Evolutionary conservation across 2,888 invertebrate genomes (phyloP).

Genomic region (Hirtodrosophila alboralis): DNA sequence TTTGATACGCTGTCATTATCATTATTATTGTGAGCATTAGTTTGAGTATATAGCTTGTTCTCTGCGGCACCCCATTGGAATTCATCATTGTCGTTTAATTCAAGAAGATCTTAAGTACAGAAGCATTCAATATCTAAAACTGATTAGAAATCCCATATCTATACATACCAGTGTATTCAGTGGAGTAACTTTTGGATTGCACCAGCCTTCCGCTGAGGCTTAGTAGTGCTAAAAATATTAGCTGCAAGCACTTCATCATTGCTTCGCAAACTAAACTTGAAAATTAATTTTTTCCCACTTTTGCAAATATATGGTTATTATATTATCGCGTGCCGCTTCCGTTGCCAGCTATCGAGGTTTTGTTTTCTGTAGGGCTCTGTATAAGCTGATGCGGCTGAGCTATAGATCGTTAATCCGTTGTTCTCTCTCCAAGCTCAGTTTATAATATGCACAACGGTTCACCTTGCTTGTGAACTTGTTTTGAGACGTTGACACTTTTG

Average conservation of each 20-base stretch:
- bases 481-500: conserved; percentile 41
- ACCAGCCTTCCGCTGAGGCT: conserved; percentile 2
- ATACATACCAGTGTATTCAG: conserved; percentile 66
- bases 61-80: conserved; percentile 74
- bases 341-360: conserved; percentile 37
- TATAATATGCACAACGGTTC: conserved; percentile 24
- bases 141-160: not conserved
- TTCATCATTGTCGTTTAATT: conserved; percentile 74
- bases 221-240: conserved; percentile 30
- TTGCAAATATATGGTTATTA: conserved; percentile 19
- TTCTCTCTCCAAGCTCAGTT: conserved; percentile 22
- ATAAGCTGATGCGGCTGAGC: conserved; percentile 1
- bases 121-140: conserved; percentile 5
- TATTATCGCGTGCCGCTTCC: conserved; percentile 68
- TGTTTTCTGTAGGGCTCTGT: conserved; percentile 12
- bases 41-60: conserved; percentile 54
- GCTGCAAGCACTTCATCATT: conserved; percentile 36
- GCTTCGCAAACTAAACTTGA: conserved; percentile 15
- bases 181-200: conserved; percentile 40
- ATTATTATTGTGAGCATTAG: conserved; percentile 34
- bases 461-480: conserved; percentile 60
- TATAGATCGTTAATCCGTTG: not conserved
- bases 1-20: conserved; percentile 20
- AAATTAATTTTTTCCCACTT: conserved; percentile 4
- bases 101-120: conserved; percentile 72